Base-by-base conservation (phyloP, 2,113 vertebrate species). In the Ictidomys tridecemlineatus region DNA sequence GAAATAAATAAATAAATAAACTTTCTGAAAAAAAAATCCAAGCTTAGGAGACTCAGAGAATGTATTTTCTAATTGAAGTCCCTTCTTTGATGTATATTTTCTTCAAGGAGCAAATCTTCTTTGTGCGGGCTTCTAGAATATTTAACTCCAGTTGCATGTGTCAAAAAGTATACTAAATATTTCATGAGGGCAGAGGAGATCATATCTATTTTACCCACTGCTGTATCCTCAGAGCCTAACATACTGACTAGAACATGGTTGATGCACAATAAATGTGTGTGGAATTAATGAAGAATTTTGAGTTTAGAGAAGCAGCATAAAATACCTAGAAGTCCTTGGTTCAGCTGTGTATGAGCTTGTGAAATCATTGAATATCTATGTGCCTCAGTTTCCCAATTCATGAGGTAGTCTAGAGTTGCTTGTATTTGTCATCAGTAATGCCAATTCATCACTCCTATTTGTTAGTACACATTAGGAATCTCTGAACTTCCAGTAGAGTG, bases 191-290 rank as follows among this genome's bases (percentile, higher is more conserved):
- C 56, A 96, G 45, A 94, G 91, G 51, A 22, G 39, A 84, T 34
- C 51, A 48, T 24, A 45, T 85, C 76, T 94, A 45, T 91, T 94
- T 95, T 83, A 39, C 63, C 80, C 89, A 65, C 13, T 94, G n/a
- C 13, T 85, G 2, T 39, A 53, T 80, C 51, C 58, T 69, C 79
- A 88, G 72, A 97, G 53, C 32, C 2, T 87, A 84, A 89, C n/a
- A 94, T 18, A 93, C 9, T 85, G 24, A 53, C 70, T 80, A 22
- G 18, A 91, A 73, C 34, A 89, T 10, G 91, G 22, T 70, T 73
- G 26, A 26, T 95, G 45, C 45, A 94, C 56, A 45, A 86, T 77
- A 96, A 90, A 95, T 91, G 78, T 93, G 73, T 93, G 32, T 85
- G 39, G 39, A 82, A 70, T 67, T 88, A 86, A 95, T 28, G 24